A percentile compares a stretch with the other conserved stretches of the same genome.
Conservation (phyloP, 2,888 invertebrate genomes). For the Pardosa pseudoannulata region DNA sequence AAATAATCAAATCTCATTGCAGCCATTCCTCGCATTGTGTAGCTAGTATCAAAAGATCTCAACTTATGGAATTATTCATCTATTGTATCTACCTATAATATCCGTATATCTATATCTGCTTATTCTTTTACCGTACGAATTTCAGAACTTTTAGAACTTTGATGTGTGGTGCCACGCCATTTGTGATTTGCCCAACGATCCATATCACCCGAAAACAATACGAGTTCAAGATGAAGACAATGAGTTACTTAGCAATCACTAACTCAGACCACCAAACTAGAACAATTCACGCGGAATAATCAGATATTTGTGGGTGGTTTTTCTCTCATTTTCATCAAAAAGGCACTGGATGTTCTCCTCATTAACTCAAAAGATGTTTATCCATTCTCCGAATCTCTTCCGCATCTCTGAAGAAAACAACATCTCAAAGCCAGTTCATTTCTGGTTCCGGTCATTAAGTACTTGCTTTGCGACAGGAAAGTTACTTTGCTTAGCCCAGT, state of each 20-base stretch:
- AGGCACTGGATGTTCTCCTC: not conserved
- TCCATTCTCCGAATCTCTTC: not conserved
- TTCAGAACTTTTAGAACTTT: not conserved
- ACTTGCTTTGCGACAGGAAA: not conserved
- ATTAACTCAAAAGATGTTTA: not conserved
- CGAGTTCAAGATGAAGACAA: not conserved
- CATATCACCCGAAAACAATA: not conserved
- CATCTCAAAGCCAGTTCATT: not conserved
- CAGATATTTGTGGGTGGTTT: constrained; percentile 6
- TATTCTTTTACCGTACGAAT: too few relatives aligned
- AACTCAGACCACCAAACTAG: not conserved
- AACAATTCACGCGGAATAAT: constrained; percentile 14
- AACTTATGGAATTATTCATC: too few relatives aligned
- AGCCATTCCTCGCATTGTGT: too few relatives aligned
- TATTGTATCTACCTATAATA: too few relatives aligned
- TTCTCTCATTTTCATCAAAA: not conserved
- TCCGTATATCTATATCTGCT: too few relatives aligned
- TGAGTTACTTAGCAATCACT: not conserved
- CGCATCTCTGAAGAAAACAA: not conserved
- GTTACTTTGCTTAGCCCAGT: not conserved
- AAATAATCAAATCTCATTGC: too few relatives aligned
- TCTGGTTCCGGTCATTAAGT: not conserved
- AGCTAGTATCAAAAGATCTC: too few relatives aligned
- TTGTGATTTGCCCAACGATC: not conserved
- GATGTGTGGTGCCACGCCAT: not conserved